Evolutionary conservation across 2,888 invertebrate species (phyloP), one percentile per base, ranked within the genome.

Genomic region (Lithophane socia): DNA sequence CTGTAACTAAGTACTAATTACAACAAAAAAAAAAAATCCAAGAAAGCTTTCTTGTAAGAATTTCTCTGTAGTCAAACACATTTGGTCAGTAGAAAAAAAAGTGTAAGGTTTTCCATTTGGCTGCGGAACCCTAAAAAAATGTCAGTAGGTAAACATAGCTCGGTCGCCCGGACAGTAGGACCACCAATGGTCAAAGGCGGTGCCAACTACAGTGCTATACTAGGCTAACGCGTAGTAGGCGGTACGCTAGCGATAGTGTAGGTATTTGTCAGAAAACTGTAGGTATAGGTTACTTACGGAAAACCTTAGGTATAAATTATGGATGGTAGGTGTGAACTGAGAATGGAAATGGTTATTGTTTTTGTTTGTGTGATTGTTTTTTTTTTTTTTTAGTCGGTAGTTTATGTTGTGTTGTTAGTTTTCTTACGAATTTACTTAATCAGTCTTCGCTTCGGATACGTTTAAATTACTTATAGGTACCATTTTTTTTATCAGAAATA

Each of bases 151-250:
- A 58, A 63, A 68, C 4, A 24, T 69, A 49, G 49, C 16, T 37
- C n/a, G n/a, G 42, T 8, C 56, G 29, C n/a, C 9, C 47, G 7
- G 10, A 16, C 60, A 47, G 9, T 44, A 54, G 42, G 58, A 83
- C 64, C 71, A 77, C 86, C 86, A 78, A 67, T 82, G 75, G 78
- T 64, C 63, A 73, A 9, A 78, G 83, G 74, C 79, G 83, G 69
- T 42, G 78, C 58, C 37, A 58, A 56, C 7, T 8, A n/a, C 37
- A 37, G 37, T 37, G 37, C 37, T 37, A 37, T 37, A 37, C n/a
- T n/a, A 67, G 21, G 63, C 44, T 52, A 56, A 42, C 18, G 44
- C n/a, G 56, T 37, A 12, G 86, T 86, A 78, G 83, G 83, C 78
- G 86, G 73, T 74, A 42, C 78, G 78, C 68, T 74, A 29, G 47